Base-by-base conservation (phyloP, 2,888 invertebrate genomes). In the Epsilonema sp. region DNA sequence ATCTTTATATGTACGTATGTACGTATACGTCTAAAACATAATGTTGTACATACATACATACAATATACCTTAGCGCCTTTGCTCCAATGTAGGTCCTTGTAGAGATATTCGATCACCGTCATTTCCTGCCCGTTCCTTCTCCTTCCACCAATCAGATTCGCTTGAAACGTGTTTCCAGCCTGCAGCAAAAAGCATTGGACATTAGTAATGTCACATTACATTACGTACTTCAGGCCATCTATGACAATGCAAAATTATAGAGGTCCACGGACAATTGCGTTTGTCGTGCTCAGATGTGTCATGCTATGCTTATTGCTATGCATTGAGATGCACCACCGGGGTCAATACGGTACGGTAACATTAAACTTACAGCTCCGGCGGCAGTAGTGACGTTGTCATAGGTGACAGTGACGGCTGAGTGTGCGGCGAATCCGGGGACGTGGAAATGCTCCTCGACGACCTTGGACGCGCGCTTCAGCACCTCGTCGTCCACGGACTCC, bases 111-210 rank as follows among this genome's bases (percentile, higher is more conserved):
- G 1, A 52, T 59, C 45, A 55, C 64, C 11, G 63, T 61, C 40
- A 41, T 49, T 26, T 54, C 49, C 41, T 58, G 56, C 11, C 51
- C 49, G 13, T 47, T 39, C 13, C 48, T 49, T 36, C 53, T 53
- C 20, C 49, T 39, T 20, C 63, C 63, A 39, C 57, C 58, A 46
- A 62, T 55, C 11, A 49, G 19, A 24, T 42, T 44, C 1, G 58
- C 49, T 54, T 63, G 63, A 50, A 58, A 61, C 2, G 60, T 61
- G 50, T 64, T 64, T n/a, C 53, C 52, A 21, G 47, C 45, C 54
- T 55, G 37, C 25, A 42, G 19, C 24, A 5, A 3, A 4, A 2
- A 16, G 19, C 3, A 21, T n/a, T n/a, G n/a, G n/a, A n/a, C n/a
- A n/a, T n/a, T n/a, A n/a, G n/a, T n/a, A n/a, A n/a, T n/a, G n/a